Base-by-base conservation (phyloP, 2,113 vertebrate genomes). In the Nyctereutes procyonoides region DNA sequence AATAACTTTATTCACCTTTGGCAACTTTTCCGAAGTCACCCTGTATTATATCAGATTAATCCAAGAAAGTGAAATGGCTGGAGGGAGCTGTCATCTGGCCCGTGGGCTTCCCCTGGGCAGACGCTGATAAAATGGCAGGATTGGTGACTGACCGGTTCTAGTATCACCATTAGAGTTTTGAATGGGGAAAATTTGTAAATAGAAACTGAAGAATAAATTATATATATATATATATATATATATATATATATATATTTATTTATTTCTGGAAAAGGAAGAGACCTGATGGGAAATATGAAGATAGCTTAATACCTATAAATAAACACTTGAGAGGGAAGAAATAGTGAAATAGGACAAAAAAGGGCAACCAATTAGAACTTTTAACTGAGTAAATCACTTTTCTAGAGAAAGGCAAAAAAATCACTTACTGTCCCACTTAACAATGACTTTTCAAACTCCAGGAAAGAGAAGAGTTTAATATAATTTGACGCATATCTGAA, bases 1-100 rank as follows among this genome's bases (percentile, higher is more conserved):
- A 35, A 26, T 76, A 82, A 88, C 20, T 95, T 95, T 56, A 48
- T 93, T 96, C n/a, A 77, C 90, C 53, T 67, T 89, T 90, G 96
- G 79, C 35, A 32, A 88, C 56, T 95, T 92, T 90, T 69, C 55
- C 60, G 65, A 93, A 82, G 19, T 96, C 79, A 93, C 13, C 17
- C 26, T 48, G 16, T 62, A 63, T 89, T 62, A 96, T 13, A 28
- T 24, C 62, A 69, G 76, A 81, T 76, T 43, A 97, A 88, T 65
- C 32, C 14, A 77, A 38, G 35, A 73, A n/a, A 62, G 19, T 85
- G 63, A 92, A 28, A 51, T 35, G 30, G 35, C 63, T 14, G 2
- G 38, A 94, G 11, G 67, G 43, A 92, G 30, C 32, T 81, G 60
- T 56, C 87, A 35, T 13, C 67, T 0, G 3, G 63, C 26, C 48